Evolutionary conservation across 2,888 invertebrate species (phyloP).

Genomic region (Mycogona germanica): DNA sequence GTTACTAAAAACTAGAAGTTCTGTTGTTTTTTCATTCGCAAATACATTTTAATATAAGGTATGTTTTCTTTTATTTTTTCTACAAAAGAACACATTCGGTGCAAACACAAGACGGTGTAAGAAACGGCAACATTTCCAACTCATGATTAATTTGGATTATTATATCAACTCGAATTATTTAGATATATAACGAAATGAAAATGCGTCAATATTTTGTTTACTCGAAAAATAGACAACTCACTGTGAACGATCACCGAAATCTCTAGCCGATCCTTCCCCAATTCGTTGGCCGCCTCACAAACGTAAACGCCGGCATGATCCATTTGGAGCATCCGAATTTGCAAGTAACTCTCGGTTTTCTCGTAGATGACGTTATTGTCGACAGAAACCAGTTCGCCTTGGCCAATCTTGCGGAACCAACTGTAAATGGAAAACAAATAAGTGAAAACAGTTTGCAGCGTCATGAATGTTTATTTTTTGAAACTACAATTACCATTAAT

Average conservation of each 20-base stretch:
- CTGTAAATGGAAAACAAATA: too few species aligned
- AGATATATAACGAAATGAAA: too few species aligned
- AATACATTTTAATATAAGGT: too few species aligned
- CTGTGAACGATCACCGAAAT: constrained; percentile 1
- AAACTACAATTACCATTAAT: not conserved
- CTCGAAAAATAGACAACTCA: not conserved
- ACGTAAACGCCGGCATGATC: constrained; percentile 10
- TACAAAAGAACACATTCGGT: too few species aligned
- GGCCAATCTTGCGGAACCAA: not conserved
- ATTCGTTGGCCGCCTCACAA: constrained; percentile 12
- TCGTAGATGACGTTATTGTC: not conserved
- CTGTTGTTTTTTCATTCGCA: too few species aligned
- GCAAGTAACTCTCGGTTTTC: not conserved
- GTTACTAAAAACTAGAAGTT: not conserved
- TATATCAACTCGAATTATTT: too few species aligned
- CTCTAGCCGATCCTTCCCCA: constrained; percentile 11
- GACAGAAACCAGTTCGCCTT: not conserved
- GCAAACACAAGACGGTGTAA: too few species aligned
- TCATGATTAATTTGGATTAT: not conserved
- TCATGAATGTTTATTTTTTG: not conserved
- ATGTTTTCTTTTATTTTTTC: too few species aligned
- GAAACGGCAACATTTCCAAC: not conserved
- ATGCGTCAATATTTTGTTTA: too few species aligned
- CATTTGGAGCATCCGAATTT: not conserved
- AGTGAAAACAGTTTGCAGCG: too few species aligned